A percentile compares a stretch with the other conserved stretches of the same genome.
Conservation (phyloP, 2,113 vertebrate species). For the Nothocercus julius region DNA sequence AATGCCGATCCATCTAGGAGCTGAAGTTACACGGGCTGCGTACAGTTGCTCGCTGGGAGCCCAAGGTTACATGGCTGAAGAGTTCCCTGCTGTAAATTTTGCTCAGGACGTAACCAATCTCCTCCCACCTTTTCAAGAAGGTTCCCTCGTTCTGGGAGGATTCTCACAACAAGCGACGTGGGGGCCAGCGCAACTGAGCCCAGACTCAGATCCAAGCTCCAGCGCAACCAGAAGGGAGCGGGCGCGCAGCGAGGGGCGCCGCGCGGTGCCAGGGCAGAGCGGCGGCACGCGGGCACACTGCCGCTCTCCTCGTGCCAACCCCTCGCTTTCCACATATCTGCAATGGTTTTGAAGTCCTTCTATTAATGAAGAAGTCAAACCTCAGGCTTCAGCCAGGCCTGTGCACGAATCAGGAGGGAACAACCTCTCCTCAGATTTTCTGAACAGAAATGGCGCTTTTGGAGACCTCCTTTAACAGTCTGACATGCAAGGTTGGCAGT, state of each 20-base stretch:
- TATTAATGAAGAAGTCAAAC: neutral
- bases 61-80: neutral
- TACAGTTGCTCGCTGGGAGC: neutral
- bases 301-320: neutral
- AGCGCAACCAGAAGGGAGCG: neutral
- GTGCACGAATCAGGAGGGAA: neutral
- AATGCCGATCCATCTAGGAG: constrained; percentile 10
- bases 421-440: neutral
- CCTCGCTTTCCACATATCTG: neutral
- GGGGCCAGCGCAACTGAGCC: neutral
- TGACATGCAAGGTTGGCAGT: neutral
- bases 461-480: neutral
- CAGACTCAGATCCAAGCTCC: neutral
- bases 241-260: too few relatives aligned
- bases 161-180: neutral
- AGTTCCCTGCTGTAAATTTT: neutral
- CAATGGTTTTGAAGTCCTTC: neutral
- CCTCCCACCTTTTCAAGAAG: neutral
- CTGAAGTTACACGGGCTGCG: neutral
- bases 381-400: neutral
- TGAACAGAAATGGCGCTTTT: neutral
- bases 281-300: too few relatives aligned
- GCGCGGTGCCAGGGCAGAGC: neutral
- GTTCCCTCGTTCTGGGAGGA: neutral
- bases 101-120: neutral